Percentiles rank a stretch among this genome's conserved stretches.
Evolutionary conservation across 2,888 invertebrate species (phyloP).

Genomic region (Lithophane leautieri): DNA sequence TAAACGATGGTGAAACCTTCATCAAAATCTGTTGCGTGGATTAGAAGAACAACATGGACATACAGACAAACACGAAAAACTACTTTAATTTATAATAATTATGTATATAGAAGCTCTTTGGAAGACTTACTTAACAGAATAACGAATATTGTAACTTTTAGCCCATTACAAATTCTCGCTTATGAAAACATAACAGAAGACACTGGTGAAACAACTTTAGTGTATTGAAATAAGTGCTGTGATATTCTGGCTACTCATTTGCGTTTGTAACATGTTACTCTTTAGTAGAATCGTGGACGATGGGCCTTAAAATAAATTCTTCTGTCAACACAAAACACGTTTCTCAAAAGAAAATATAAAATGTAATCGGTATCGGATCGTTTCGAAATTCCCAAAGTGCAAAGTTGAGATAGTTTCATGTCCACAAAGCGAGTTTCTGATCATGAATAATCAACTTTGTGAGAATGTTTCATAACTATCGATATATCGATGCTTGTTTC

Average conservation of each 20-base stretch:
- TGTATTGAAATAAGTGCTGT: not conserved
- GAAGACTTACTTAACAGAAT: not conserved
- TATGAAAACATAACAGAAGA: not conserved
- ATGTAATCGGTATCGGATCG: not conserved
- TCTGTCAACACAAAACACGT: slow-evolving; percentile 19
- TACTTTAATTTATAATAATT: no score
- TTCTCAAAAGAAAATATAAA: slow-evolving; percentile 38
- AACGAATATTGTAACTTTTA: not conserved
- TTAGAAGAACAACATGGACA: no score
- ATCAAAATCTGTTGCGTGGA: no score
- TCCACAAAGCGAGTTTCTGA: slow-evolving; percentile 26
- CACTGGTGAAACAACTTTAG: not conserved
- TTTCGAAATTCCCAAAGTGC: slow-evolving; percentile 53
- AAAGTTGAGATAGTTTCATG: slow-evolving; percentile 48
- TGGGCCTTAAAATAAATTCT: slow-evolving; percentile 4
- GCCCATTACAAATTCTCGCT: not conserved
- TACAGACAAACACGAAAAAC: no score
- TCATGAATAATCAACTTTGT: slow-evolving; percentile 50
- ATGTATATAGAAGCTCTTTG: not conserved
- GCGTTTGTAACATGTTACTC: not conserved
- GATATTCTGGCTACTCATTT: not conserved
- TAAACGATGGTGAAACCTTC: no score
- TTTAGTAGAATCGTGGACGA: not conserved
- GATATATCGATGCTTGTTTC: not conserved
- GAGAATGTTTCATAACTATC: slow-evolving; percentile 37